Conservation (phyloP, 2,888 invertebrate genomes). For the Gnatocerus cornutus region DNA sequence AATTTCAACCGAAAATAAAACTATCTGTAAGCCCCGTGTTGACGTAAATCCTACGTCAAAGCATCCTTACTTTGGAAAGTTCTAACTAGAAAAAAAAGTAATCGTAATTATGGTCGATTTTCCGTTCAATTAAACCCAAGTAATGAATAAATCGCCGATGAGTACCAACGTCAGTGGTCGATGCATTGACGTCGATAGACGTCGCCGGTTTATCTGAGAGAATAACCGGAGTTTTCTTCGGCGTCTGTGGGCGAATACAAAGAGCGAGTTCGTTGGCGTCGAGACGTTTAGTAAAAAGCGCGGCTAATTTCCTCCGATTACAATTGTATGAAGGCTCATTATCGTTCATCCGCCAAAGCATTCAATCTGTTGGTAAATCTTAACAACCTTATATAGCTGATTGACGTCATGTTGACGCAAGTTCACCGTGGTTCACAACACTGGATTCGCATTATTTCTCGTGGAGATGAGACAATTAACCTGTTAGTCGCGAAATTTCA, state of each 20-base stretch:
- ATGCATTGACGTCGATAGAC: slow-evolving; percentile 32
- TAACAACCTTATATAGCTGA: slow-evolving; percentile 62
- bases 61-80: slow-evolving; percentile 9
- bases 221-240: background rate
- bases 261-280: slow-evolving; percentile 15
- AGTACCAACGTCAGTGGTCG: slow-evolving; percentile 29
- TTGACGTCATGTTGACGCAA: slow-evolving; percentile 65
- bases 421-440: slow-evolving; percentile 46
- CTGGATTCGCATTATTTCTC: slow-evolving; percentile 7
- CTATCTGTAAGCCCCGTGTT: slow-evolving; percentile 2
- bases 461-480: slow-evolving; percentile 30
- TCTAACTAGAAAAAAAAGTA: slow-evolving; percentile 2
- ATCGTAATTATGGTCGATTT: slow-evolving; percentile 32
- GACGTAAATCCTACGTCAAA: slow-evolving; percentile 36
- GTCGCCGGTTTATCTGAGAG: slow-evolving; percentile 21
- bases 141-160: slow-evolving; percentile 22
- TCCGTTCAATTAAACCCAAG: slow-evolving; percentile 25
- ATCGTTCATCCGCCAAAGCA: slow-evolving; percentile 49
- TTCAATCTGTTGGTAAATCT: slow-evolving; percentile 57
- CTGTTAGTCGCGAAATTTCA: slow-evolving; percentile 22
- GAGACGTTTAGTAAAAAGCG: background rate
- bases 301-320: slow-evolving; percentile 8
- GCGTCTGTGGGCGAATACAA: background rate
- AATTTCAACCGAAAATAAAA: slow-evolving; percentile 32
- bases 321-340: slow-evolving; percentile 31